Percentiles rank a stretch among this genome's conserved stretches.
Conservation (phyloP, 2,888 invertebrate genomes). For the Ochropacha duplaris region DNA sequence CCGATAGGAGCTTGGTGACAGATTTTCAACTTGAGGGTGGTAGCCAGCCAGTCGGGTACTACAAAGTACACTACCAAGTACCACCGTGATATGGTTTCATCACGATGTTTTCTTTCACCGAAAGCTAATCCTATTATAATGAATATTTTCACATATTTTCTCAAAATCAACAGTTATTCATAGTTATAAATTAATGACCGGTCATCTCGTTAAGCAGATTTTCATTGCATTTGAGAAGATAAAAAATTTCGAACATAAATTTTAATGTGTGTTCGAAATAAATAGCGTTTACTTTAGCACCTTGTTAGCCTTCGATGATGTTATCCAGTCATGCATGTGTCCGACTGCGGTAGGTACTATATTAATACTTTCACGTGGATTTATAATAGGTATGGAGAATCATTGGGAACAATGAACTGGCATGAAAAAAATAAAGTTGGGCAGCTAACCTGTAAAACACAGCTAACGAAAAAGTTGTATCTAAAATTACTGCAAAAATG, state of each 20-base stretch:
- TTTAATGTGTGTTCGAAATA: constrained; percentile 61
- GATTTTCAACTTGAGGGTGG: too few species aligned
- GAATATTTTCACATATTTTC: too few species aligned
- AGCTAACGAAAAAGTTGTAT: too few species aligned
- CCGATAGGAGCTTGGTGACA: too few species aligned
- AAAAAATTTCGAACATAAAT: background rate
- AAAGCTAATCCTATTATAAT: too few species aligned
- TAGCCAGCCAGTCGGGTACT: too few species aligned
- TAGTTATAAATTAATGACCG: background rate
- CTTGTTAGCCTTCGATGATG: constrained; percentile 71
- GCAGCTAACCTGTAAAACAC: too few species aligned
- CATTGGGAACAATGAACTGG: background rate
- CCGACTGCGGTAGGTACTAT: constrained; percentile 62
- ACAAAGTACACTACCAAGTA: background rate
- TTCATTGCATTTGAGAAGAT: background rate
- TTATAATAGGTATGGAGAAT: background rate
- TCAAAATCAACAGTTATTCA: background rate
- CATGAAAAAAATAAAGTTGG: background rate
- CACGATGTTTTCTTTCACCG: too few species aligned
- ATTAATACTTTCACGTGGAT: constrained; percentile 20
- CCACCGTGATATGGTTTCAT: too few species aligned
- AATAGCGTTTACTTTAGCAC: constrained; percentile 71
- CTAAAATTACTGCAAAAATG: too few species aligned
- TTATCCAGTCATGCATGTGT: constrained; percentile 54
- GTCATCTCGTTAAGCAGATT: background rate